phyloP scores from a whole-genome alignment of 2,113 vertebrate species.

The Pyrgilauda ruficollis region DNA sequence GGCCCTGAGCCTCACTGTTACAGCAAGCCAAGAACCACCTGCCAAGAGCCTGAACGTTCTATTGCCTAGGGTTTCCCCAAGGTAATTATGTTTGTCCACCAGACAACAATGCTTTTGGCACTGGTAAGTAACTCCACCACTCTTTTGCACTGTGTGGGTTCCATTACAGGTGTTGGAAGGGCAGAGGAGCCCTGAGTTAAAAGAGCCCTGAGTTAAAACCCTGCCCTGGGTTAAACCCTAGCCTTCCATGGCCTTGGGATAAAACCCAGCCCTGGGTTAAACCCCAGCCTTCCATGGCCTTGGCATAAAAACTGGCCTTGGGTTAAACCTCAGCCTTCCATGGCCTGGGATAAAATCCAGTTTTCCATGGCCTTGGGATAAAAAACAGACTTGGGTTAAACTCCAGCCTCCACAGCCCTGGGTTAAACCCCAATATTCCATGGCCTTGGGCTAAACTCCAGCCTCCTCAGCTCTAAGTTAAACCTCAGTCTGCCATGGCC shows the following conservation, averaged over 20 bases:
- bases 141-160: rapidly evolving
- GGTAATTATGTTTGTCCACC: rapidly evolving
- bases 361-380: neutral
- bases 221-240: rapidly evolving
- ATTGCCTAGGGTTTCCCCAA: rapidly evolving
- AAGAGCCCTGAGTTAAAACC: neutral
- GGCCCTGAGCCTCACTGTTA: rapidly evolving
- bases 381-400: no score
- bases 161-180: rapidly evolving
- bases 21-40: neutral
- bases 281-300: no score
- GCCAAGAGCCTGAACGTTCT: neutral
- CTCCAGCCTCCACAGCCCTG: rapidly evolving
- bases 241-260: rapidly evolving
- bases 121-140: neutral
- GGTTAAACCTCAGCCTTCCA: neutral
- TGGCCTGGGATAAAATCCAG: neutral
- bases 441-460: rapidly evolving
- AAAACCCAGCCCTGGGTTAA: neutral
- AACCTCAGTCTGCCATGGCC: no score
- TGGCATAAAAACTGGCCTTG: rapidly evolving
- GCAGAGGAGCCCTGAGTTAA: rapidly evolving
- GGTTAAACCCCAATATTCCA: neutral
- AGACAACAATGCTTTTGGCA: neutral
- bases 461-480: no score